Evolutionary conservation across 2,797 vertebrate genomes (phyloP), one percentile per base, ranked within the genome.

Genomic region (Phyllotis vaccarum): DNA sequence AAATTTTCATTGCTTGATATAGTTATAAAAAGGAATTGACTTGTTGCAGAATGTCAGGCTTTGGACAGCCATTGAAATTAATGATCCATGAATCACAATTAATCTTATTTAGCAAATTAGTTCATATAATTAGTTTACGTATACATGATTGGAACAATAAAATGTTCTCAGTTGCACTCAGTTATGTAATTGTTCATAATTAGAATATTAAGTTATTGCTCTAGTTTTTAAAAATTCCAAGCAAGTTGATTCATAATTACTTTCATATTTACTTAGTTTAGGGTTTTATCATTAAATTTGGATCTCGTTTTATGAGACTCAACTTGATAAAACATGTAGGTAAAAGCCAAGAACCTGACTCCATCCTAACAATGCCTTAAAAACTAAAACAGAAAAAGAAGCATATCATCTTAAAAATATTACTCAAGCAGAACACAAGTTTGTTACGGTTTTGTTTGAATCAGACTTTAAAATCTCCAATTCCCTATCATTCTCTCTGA

Each of bases 81-180:
- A 98, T 97, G 96, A 95, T 98, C 97, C 97, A 97, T 95, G 93
- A 98, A 98, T 98, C 95, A 98, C 95, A 98, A 98, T 98, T 98
- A 98, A 98, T 98, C 97, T 98, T 97, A 95, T 98, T 98, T 98
- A 98, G 97, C 96, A 98, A 96, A 98, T 96, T 96, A 97, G 96
- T 95, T 98, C 95, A 96, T 74, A 95, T 98, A 97, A 98, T 97
- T 97, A 98, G 96, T 97, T 97, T 98, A 97, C 95, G 97, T 97
- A 98, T 96, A 97, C 97, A 98, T 97, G 97, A 98, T 96, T 96
- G 96, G 97, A 97, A 98, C 87, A 98, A 95, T 97, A 96, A 93
- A 97, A 97, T 93, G 97, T 97, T 98, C 97, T 97, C 94, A 92
- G 91, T 97, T 93, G 97, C 97, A 98, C 97, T 97, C 94, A 92